Evolutionary conservation across 2,797 vertebrate genomes (phyloP).

Genomic region (Periparus ater): DNA sequence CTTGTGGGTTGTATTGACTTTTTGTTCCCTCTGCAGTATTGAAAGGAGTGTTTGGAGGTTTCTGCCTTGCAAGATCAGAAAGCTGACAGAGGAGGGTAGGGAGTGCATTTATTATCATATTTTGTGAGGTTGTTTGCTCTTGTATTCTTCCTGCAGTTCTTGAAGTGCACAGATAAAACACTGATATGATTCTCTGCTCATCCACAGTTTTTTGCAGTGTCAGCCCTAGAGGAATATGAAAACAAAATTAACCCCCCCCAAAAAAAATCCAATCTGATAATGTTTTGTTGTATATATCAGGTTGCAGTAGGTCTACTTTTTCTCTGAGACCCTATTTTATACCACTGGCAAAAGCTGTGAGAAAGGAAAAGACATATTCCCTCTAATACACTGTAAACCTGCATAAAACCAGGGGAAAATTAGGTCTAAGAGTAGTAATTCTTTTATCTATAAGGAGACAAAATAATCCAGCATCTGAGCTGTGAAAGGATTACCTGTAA

Average conservation of each 20-base stretch:
- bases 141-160: background rate
- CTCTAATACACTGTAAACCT: background rate
- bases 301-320: background rate
- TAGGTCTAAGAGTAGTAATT: background rate
- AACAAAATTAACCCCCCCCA: background rate
- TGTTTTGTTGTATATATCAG: background rate
- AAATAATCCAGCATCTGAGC: background rate
- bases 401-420: background rate
- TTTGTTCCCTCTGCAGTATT: background rate
- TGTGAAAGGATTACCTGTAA: background rate
- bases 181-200: background rate
- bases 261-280: background rate
- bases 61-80: background rate
- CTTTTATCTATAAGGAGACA: background rate
- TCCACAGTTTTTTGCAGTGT: background rate
- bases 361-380: background rate
- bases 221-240: background rate
- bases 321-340: background rate
- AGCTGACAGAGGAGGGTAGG: background rate
- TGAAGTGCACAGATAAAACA: background rate
- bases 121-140: background rate
- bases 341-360: background rate
- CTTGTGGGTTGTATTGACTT: background rate
- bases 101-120: background rate
- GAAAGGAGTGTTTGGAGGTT: background rate